Base-by-base conservation (phyloP, 2,797 vertebrate genomes). In the Neosilurus hyrtlii region DNA sequence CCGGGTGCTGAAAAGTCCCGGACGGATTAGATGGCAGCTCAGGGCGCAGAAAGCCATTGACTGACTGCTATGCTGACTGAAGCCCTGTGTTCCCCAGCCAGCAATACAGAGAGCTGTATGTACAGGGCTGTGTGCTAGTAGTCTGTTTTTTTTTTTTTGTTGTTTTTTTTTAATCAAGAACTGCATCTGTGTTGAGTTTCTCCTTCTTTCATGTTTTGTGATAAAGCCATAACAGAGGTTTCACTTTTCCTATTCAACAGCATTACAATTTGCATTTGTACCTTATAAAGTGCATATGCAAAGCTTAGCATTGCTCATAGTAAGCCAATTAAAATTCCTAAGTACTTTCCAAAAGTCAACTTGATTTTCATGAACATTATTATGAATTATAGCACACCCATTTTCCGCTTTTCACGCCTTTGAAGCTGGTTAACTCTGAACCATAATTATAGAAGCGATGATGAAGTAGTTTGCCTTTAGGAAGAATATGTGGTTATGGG, bases 361-460 rank as follows among this genome's bases (percentile, higher is more conserved):
- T 52, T 56, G 65, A 77, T 81, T 85, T 71, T 68, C 35, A 30
- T 78, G 52, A 35, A 22, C 5, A 24, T 61, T 22, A 54, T 71
- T 75, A 65, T 70, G 56, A 80, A 62, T 68, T 77, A 63, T 43
- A 51, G 67, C 54, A 65, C 83, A 74, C 61, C n/a, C 54, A 77
- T 79, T 85, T 72, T 74, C 67, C 20, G 26, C 30, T 54, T 12
- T 57, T 63, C 59, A 52, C 56, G 71, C 72, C 43, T 85, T 78
- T 87, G 66, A 80, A 70, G 70, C 24, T 62, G 59, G 65, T 91
- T 87, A 88, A 89, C 91, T 94, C 89, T 92, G 92, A 94, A 90
- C 84, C 79, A 65, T 93, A 86, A 94, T 94, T 93, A 91, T 87
- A 91, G 88, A 90, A 89, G 85, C 89, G 77, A 75, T 24, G 83